Conservation (phyloP, 2,888 invertebrate genomes). For the Papilio demoleus region DNA sequence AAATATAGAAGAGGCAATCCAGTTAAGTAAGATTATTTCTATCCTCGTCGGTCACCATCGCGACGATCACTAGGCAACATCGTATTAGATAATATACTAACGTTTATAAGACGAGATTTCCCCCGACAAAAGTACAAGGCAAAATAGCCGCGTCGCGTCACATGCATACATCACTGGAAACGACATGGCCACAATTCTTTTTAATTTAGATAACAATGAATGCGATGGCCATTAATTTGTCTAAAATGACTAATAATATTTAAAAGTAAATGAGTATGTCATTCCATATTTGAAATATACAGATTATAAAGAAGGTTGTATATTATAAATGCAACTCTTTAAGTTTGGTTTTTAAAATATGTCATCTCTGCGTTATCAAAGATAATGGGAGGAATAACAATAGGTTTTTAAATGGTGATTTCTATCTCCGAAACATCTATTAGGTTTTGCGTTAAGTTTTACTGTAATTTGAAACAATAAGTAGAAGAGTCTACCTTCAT, state of each 20-base stretch:
- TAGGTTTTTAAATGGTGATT: too few relatives aligned
- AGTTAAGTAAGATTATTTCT: slow-evolving; percentile 47
- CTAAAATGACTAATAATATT: not conserved
- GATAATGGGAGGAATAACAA: too few relatives aligned
- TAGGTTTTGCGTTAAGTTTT: too few relatives aligned
- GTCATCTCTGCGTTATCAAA: too few relatives aligned
- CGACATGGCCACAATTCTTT: slow-evolving; percentile 33
- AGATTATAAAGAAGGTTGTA: not conserved
- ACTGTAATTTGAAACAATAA: too few relatives aligned
- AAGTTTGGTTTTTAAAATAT: too few relatives aligned
- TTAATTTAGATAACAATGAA: not conserved
- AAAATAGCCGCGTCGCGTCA: slow-evolving; percentile 59
- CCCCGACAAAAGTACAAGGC: slow-evolving; percentile 72
- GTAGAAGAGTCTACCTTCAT: too few relatives aligned
- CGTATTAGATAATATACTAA: slow-evolving; percentile 65
- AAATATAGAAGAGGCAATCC: slow-evolving; percentile 8
- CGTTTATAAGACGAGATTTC: slow-evolving; percentile 74
- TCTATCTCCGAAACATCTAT: too few relatives aligned
- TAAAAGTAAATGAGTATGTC: not conserved
- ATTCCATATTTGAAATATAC: not conserved
- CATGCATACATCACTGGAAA: slow-evolving; percentile 44
- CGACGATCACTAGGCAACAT: slow-evolving; percentile 75
- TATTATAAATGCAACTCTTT: too few relatives aligned
- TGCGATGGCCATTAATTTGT: not conserved
- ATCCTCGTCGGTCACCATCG: slow-evolving; percentile 69